These are phyloP conservation scores for Beroe ovata DNA, from an alignment of 37 sponge, comb jelly and placozoan species.

Conservation along the genomic window DNA sequence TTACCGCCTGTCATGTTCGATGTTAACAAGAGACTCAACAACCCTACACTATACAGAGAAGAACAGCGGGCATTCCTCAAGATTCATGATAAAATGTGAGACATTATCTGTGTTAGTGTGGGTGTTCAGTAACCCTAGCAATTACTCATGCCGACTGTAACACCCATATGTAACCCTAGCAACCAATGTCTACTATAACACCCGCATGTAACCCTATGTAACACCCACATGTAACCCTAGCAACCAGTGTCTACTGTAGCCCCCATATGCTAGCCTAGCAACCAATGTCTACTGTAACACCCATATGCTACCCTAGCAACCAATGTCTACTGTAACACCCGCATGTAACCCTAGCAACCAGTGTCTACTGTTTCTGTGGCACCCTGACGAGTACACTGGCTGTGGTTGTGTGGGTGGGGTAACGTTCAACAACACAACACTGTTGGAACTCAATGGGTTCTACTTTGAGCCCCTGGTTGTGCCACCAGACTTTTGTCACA, in stretches of 20 bases:
- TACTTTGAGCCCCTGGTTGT: constrained; percentile 42
- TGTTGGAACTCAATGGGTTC: constrained; percentile 36
- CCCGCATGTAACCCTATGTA: too few relatives aligned
- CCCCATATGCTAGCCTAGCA: too few relatives aligned
- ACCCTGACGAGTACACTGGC: constrained; percentile 61
- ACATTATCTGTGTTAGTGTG: too few relatives aligned
- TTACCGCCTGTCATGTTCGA: constrained; percentile 51
- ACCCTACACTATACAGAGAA: constrained; percentile 11
- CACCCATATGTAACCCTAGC: too few relatives aligned
- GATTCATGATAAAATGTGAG: constrained; percentile 44
- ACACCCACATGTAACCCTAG: too few relatives aligned
- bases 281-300: too few relatives aligned
- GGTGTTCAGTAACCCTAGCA: too few relatives aligned
- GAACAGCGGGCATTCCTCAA: constrained; percentile 57
- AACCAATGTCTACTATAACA: constrained; percentile 64
- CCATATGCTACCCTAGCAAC: too few relatives aligned
- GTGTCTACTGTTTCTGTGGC: constrained; percentile 59
- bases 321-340: too few relatives aligned
- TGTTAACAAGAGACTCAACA: constrained; percentile 51
- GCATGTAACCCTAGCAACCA: constrained; percentile 57
- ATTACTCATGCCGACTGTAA: too few relatives aligned
- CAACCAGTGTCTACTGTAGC: constrained; percentile 61
- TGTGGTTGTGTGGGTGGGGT: constrained; percentile 66
- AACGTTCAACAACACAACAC: constrained; percentile 57
- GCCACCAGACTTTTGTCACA: constrained; percentile 61